Conservation (phyloP, 2,113 vertebrate genomes). For the Lampris megalopsis region DNA sequence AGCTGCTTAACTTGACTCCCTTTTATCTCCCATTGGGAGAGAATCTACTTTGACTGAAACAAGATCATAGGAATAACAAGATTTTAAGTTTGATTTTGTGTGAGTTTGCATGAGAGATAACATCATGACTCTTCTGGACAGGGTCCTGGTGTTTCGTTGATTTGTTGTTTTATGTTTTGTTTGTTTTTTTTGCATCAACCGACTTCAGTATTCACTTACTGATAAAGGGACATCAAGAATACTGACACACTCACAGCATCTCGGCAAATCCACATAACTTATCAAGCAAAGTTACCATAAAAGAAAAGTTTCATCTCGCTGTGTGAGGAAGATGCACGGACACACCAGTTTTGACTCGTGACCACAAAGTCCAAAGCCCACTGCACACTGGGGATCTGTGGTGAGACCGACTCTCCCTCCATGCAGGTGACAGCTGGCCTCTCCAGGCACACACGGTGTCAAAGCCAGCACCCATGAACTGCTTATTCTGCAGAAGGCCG, state of each 20-base stretch:
- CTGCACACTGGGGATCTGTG: conserved; percentile 43
- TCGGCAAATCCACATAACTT: not conserved
- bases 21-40: conserved; percentile 25
- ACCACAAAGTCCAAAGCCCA: conserved; percentile 42
- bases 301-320: conserved; percentile 1
- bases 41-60: not conserved
- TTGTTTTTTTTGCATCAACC: not conserved
- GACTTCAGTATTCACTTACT: too few relatives aligned
- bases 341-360: conserved; percentile 25
- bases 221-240: not conserved
- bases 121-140: not conserved
- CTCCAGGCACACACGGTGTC: conserved; percentile 72
- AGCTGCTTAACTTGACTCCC: conserved; percentile 36
- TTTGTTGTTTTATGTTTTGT: not conserved
- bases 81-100: not conserved
- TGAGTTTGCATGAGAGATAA: not conserved
- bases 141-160: not conserved
- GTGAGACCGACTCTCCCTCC: conserved; percentile 46
- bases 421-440: conserved; percentile 80
- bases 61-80: not conserved
- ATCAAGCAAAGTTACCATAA: conserved; percentile 7
- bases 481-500: conserved; percentile 80
- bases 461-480: conserved; percentile 77
- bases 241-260: not conserved
- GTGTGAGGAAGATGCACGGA: conserved; percentile 13